phyloP scores from a whole-genome alignment of 2,113 vertebrate genomes.

The Mungos mungo region DNA sequence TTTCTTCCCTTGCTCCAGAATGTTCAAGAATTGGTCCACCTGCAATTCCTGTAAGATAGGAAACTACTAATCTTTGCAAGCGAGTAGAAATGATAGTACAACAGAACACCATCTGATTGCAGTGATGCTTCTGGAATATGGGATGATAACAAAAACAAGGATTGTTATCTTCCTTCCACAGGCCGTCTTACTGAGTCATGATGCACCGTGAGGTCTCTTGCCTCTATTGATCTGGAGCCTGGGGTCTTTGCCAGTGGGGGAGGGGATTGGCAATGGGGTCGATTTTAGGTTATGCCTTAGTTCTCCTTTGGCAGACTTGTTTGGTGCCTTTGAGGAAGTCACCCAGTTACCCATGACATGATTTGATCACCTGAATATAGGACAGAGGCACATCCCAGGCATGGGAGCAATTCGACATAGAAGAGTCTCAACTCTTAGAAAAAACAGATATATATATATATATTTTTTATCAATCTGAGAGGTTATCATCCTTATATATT shows the following conservation, averaged over 20 bases:
- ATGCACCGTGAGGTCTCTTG: fast-evolving
- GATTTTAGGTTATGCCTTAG: not conserved
- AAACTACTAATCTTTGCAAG: not conserved
- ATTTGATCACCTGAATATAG: not conserved
- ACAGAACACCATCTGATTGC: too few relatives aligned
- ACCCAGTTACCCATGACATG: not conserved
- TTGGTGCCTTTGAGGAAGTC: not conserved
- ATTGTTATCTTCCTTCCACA: fast-evolving
- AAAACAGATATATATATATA: not conserved
- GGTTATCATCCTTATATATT: not conserved
- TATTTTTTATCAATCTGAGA: not conserved
- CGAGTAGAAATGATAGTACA: not conserved
- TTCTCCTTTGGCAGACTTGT: not conserved
- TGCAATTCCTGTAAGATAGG: not conserved
- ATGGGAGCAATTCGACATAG: not conserved
- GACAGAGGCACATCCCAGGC: not conserved
- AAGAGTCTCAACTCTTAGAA: not conserved
- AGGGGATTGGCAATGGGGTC: not conserved
- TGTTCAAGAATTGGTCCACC: not conserved
- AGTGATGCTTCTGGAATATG: not conserved
- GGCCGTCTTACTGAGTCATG: not conserved
- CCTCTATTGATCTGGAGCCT: not conserved
- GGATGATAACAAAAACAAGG: not conserved
- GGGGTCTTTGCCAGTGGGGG: not conserved
- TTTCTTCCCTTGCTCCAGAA: not conserved